A percentile compares a stretch with the other conserved stretches of the same genome.
phyloP scores from a whole-genome alignment of 2,113 vertebrate species.

The Polypterus bichir region DNA sequence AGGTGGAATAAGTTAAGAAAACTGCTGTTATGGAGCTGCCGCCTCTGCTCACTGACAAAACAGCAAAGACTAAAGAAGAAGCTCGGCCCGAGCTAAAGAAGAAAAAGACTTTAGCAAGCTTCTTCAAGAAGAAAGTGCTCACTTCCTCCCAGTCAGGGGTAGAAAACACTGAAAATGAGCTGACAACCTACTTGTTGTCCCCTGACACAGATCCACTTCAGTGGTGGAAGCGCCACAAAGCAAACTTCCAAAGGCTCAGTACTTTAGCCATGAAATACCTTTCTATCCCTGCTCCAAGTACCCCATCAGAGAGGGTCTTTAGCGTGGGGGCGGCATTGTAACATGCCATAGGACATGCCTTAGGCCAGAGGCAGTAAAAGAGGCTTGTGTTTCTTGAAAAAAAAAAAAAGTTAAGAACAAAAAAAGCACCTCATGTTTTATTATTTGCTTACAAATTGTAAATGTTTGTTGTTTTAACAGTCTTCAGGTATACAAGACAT shows the following conservation, averaged over 20 bases:
- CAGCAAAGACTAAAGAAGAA: conserved; percentile 2
- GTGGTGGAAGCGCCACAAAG: conserved; percentile 14
- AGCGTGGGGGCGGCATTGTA: too few species aligned
- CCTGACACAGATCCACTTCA: conserved; percentile 16
- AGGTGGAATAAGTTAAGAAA: conserved; percentile 15
- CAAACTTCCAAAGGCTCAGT: conserved; percentile 10
- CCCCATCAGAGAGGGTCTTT: too few species aligned
- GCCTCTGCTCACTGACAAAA: conserved; percentile 7
- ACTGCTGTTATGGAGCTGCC: conserved; percentile 11
- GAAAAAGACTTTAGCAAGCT: conserved; percentile 6
- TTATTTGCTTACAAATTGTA: too few species aligned
- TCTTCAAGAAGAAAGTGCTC: conserved; percentile 5
- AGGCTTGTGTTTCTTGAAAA: too few species aligned
- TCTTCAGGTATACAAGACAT: too few species aligned
- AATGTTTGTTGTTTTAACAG: too few species aligned
- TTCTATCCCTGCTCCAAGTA: too few species aligned
- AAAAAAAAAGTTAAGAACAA: too few species aligned
- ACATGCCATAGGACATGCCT: too few species aligned
- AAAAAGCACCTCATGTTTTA: too few species aligned
- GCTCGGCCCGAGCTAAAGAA: conserved; percentile 10
- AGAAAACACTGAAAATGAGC: not conserved
- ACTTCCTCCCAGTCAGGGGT: conserved; percentile 4
- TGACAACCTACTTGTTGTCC: conserved; percentile 2
- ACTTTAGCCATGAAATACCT: conserved; percentile 6
- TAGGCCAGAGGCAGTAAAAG: too few species aligned